Base-by-base conservation (phyloP, 2,888 invertebrate genomes). In the Julus scandinavius region DNA sequence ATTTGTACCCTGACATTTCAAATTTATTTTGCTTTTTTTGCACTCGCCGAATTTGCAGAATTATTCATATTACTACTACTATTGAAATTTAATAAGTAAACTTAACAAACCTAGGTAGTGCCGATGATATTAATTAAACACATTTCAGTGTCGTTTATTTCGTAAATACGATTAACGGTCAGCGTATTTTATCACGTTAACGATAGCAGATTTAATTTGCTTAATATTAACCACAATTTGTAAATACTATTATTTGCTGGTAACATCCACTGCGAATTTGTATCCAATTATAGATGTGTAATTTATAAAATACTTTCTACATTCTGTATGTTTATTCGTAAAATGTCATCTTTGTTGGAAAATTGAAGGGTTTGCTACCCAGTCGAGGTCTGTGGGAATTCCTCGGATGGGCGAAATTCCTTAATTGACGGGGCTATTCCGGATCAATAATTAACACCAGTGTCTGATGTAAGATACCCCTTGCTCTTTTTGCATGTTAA, bases 261-360 rank as follows among this genome's bases (percentile, higher is more conserved):
- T 63, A 63, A 54, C 11, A 54, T 13, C n/a, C n/a, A n/a, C 15
- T 63, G 1, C n/a, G 17, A 63, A 63, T n/a, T n/a, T 63, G 2
- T 63, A 63, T 63, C 5, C n/a, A n/a, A 17, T 20, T 63, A 63
- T 63, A 63, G n/a, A n/a, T 63, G n/a, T n/a, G n/a, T 63, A 63
- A 63, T 63, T 63, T 63, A n/a, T 63, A 63, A 63, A 63, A 63
- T 63, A n/a, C 3, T n/a, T 63, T 63, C 63, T 63, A 63, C 63
- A 63, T 63, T 29, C 29, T 7, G 45, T 45, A 45, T 29, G 45
- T 45, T 45, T 45, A 5, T 45, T 45, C 2, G 45, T 7, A 7
- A 45, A 7, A 45, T 45, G 45, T 45, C 2, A 45, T 45, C 45
- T 7, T 5, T 45, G 7, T 7, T 7, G 29, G 45, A 45, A 45